Percentiles rank a stretch among this genome's conserved stretches.
Evolutionary conservation across 1,140 invertebrate species (phyloP).

Genomic region (Meloidogyne floridensis): DNA sequence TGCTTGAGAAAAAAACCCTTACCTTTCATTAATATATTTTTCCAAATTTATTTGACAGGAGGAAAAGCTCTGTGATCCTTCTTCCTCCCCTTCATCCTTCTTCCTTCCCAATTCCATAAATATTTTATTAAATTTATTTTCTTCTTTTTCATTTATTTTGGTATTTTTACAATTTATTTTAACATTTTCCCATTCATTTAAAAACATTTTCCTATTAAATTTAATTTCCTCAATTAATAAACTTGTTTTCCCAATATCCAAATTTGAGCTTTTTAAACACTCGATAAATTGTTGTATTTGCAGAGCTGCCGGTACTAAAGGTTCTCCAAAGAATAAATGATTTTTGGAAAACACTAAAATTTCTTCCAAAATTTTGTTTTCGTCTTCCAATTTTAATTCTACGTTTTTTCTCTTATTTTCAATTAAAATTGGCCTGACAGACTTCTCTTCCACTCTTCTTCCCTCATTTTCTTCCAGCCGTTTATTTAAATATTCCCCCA

Average conservation of each 20-base stretch:
- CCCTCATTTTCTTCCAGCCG: not conserved
- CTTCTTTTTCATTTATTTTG: not conserved
- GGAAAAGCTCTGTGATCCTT: not conserved
- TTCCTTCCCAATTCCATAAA: not conserved
- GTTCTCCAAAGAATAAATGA: not conserved
- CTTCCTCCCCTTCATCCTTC: not conserved
- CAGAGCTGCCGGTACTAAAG: not conserved
- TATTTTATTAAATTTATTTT: too few relatives aligned
- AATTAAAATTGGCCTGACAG: not conserved
- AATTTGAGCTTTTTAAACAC: not conserved
- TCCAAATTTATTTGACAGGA: not conserved
- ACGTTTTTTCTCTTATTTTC: not conserved
- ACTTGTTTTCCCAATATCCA: not conserved
- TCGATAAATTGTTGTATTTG: not conserved
- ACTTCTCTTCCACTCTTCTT: not conserved
- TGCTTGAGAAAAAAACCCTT: too few relatives aligned
- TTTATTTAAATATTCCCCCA: not conserved
- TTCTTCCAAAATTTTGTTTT: not conserved
- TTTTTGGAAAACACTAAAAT: not conserved
- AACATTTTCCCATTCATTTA: not conserved
- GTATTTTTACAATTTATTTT: not conserved
- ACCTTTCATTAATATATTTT: not conserved
- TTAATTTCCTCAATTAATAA: slow-evolving; percentile 5
- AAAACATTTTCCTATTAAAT: not conserved
- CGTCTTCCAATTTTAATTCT: not conserved